phyloP scores from a whole-genome alignment of 2,888 invertebrate species.

The Platycheirus albimanus region DNA sequence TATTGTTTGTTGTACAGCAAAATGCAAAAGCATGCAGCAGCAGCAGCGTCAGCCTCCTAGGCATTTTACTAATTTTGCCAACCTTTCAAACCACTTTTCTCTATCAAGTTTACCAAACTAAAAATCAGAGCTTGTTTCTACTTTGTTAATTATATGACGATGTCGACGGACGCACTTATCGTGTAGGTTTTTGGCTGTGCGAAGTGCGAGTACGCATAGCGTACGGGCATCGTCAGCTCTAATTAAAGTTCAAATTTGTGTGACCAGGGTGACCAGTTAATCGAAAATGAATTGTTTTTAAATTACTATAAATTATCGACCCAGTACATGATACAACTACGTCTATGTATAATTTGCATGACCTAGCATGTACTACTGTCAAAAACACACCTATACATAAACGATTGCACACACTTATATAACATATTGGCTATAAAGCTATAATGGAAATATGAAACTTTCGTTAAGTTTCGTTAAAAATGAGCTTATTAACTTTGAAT shows the following conservation, averaged over 20 bases:
- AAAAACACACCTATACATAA: too few species aligned
- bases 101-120: constrained; percentile 66
- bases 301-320: too few species aligned
- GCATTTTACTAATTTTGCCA: constrained; percentile 66
- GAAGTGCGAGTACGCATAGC: constrained; percentile 38
- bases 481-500: too few species aligned
- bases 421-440: too few species aligned
- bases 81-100: constrained; percentile 73
- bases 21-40: constrained; percentile 6
- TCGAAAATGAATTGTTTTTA: too few species aligned
- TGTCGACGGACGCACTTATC: background rate
- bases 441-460: too few species aligned
- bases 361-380: too few species aligned
- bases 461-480: too few species aligned
- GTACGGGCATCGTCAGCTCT: constrained; percentile 44
- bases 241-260: constrained; percentile 60
- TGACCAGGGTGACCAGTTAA: background rate
- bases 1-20: constrained; percentile 36
- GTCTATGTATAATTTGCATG: too few species aligned
- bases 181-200: constrained; percentile 37
- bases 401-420: too few species aligned
- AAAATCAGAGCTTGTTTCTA: constrained; percentile 55
- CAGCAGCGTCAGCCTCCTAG: constrained; percentile 28
- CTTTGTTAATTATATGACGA: constrained; percentile 63
- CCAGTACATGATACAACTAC: too few species aligned